Conservation (phyloP, 2,113 vertebrate genomes). For the Lepus timidus region DNA sequence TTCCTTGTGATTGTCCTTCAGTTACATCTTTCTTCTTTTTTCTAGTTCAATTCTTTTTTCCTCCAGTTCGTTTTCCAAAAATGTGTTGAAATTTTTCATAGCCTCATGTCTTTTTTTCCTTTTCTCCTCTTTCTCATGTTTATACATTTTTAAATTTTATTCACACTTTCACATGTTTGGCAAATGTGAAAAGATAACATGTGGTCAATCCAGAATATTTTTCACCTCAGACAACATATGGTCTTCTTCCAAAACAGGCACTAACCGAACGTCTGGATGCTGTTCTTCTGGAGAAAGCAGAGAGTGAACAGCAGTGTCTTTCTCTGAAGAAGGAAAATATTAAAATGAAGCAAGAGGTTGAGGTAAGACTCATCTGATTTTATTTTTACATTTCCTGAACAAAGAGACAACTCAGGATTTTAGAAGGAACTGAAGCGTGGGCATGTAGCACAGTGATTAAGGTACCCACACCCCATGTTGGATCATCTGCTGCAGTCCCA, state of each 20-base stretch:
- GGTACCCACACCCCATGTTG: too few relatives aligned
- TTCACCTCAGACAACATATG: constrained; percentile 46
- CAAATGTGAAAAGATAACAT: background rate
- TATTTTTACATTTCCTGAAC: constrained; percentile 30
- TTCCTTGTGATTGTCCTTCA: background rate
- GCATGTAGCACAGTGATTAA: too few relatives aligned
- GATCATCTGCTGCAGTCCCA: too few relatives aligned
- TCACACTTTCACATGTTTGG: constrained; percentile 23
- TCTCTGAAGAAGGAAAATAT: constrained; percentile 92
- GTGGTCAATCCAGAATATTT: constrained; percentile 35
- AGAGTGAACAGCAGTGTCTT: constrained; percentile 93
- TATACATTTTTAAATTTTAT: constrained; percentile 27
- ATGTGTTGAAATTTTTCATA: constrained; percentile 28
- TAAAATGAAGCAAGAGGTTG: constrained; percentile 90
- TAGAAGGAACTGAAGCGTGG: background rate
- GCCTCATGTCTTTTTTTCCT: background rate
- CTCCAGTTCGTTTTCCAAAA: constrained; percentile 30
- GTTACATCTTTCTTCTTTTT: background rate
- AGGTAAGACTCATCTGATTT: constrained; percentile 87
- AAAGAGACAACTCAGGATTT: background rate
- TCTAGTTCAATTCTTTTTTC: background rate
- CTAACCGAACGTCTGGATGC: constrained; percentile 93
- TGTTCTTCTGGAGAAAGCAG: constrained; percentile 96
- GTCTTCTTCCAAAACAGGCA: constrained; percentile 88
- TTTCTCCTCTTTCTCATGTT: background rate